Conservation (phyloP, 1,140 invertebrate genomes). For the Leptinotarsa lineolata region DNA sequence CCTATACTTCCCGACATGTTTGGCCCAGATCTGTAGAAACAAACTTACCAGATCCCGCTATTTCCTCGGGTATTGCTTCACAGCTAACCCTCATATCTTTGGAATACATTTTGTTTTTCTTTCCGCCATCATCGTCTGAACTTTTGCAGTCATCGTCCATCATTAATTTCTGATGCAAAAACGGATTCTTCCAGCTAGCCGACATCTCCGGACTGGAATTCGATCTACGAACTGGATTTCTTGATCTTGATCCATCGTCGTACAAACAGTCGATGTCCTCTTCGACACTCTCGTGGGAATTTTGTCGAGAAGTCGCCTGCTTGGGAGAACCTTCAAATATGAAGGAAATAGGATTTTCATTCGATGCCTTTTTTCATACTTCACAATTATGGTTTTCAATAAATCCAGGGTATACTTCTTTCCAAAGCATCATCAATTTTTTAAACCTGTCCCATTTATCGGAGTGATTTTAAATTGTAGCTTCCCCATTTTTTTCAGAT, state of each 20-base stretch:
- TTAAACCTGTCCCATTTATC: too few species aligned
- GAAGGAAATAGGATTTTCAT: not conserved
- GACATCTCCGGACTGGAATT: conserved; percentile 92
- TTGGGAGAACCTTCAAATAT: conserved; percentile 40
- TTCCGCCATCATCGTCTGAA: conserved; percentile 54
- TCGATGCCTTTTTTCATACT: not conserved
- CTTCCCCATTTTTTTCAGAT: too few species aligned
- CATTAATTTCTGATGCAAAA: conserved; percentile 56
- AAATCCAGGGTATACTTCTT: too few species aligned
- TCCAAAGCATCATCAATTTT: too few species aligned
- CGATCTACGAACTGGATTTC: conserved; percentile 81
- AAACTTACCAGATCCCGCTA: conserved; percentile 64
- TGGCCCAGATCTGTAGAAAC: too few species aligned
- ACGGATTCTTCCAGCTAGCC: conserved; percentile 79
- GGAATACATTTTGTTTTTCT: conserved; percentile 65
- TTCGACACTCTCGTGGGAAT: conserved; percentile 64
- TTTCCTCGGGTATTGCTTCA: conserved; percentile 89
- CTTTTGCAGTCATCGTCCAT: conserved; percentile 52
- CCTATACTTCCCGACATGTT: too few species aligned
- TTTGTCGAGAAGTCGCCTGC: conserved; percentile 61
- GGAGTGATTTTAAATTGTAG: too few species aligned
- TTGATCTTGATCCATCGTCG: conserved; percentile 63
- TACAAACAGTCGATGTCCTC: conserved; percentile 63
- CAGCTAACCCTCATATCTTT: conserved; percentile 82
- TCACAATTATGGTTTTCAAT: not conserved